Evolutionary conservation across 2,888 invertebrate genomes (phyloP), one percentile per base, ranked within the genome.

Genomic region (Epinotia brunnichana): DNA sequence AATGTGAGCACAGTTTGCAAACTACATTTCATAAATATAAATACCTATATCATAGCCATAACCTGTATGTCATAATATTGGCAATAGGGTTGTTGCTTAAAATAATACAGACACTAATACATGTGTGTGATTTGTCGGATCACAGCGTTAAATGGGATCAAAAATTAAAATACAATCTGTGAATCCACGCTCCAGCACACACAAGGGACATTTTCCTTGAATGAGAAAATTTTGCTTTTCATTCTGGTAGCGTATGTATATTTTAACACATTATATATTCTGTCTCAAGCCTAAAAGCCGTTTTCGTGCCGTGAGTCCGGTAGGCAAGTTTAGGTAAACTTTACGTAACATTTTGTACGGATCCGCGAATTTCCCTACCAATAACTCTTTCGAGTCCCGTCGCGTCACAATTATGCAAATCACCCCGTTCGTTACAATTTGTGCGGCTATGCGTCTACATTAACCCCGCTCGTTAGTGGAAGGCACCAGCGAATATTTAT

Each of bases 391-490:
- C 64, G 3, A 39, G n/a, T 15, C 51, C 64, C 53, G 51, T 10
- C 63, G 63, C 63, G 51, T 67, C 56, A 19, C 17, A 68, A 71
- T 72, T 72, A 72, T 72, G 72, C 67, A 67, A 68, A 72, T 62
- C 54, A 29, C 21, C 44, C 60, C 54, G 61, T 67, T 68, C 48
- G 72, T 68, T 68, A 68, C 29, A 69, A 61, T 69, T 53, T 61
- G 60, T 51, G 41, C 15, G 57, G 39, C 24, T 54, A 21, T 56
- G 29, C 29, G 57, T 54, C 35, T 56, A 21, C 39, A 66, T 66
- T 66, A 64, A 35, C 19, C 53, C 7, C 35, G 51, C 51, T 51
- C 63, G 48, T 64, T 48, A 48, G 48, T 48, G 48, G 48, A 48
- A 13, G 48, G n/a, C 48, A 4, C 15, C 3, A 13, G 7, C 21